Conservation (phyloP, 1,140 invertebrate species). For the Adelges cooleyi region DNA sequence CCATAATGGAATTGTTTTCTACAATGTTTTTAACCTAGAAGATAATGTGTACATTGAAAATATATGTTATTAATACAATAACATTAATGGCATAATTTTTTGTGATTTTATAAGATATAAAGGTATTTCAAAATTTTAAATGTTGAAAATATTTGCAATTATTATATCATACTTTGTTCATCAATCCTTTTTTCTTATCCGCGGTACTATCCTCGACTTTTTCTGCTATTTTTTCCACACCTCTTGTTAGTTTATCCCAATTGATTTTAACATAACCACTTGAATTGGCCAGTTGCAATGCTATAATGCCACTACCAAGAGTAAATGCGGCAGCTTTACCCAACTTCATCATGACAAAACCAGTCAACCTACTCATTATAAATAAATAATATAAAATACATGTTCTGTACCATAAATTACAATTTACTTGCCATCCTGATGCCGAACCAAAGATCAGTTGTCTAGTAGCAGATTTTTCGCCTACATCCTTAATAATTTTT, state of each 20-base stretch:
- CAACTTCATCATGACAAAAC: slow-evolving; percentile 80
- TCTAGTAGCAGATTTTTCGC: slow-evolving; percentile 70
- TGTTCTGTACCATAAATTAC: not conserved
- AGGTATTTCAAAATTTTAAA: no score
- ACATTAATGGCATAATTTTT: no score
- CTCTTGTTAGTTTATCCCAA: slow-evolving; percentile 73
- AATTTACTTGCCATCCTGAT: slow-evolving; percentile 67
- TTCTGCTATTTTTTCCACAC: slow-evolving; percentile 67
- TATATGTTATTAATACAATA: no score
- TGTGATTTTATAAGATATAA: no score
- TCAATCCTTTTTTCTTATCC: slow-evolving; percentile 47
- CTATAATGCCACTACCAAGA: slow-evolving; percentile 74
- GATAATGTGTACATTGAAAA: slow-evolving; percentile 35
- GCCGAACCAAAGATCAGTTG: slow-evolving; percentile 74
- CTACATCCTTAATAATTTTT: slow-evolving; percentile 61
- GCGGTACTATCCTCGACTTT: slow-evolving; percentile 66
- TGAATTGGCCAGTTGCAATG: slow-evolving; percentile 79
- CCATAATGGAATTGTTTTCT: slow-evolving; percentile 61
- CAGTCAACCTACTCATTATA: slow-evolving; percentile 57
- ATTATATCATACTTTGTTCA: slow-evolving; percentile 82
- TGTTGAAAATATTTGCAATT: no score
- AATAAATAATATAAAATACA: not conserved
- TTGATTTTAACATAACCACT: slow-evolving; percentile 86
- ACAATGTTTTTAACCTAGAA: slow-evolving; percentile 63
- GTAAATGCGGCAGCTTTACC: slow-evolving; percentile 81